phyloP scores from a whole-genome alignment of 1,140 invertebrate species.

The Drosophila melanica region DNA sequence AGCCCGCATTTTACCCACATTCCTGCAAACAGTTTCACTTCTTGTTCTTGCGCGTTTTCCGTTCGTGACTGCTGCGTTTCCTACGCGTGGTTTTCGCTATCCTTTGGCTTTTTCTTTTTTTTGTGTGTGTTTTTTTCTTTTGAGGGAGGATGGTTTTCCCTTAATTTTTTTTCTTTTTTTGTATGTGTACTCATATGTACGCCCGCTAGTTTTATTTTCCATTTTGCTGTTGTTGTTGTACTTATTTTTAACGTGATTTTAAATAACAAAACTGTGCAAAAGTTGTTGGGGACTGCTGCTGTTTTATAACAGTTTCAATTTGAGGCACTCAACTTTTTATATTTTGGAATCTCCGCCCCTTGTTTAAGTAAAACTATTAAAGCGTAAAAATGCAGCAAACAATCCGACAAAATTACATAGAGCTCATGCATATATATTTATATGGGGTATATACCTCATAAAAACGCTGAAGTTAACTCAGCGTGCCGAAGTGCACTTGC shows the following conservation, averaged over 20 bases:
- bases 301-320: slow-evolving; percentile 57
- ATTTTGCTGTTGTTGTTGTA: slow-evolving; percentile 62
- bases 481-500: not conserved
- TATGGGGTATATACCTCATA: slow-evolving; percentile 19
- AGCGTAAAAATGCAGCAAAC: slow-evolving; percentile 56
- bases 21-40: slow-evolving; percentile 24
- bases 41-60: slow-evolving; percentile 52
- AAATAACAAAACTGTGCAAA: slow-evolving; percentile 47
- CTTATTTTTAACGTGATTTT: slow-evolving; percentile 66
- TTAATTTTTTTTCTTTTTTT: slow-evolving; percentile 24
- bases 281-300: slow-evolving; percentile 37
- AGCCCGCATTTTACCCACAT: slow-evolving; percentile 28
- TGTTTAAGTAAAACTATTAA: slow-evolving; percentile 61
- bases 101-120: slow-evolving; percentile 44
- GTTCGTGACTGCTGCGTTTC: slow-evolving; percentile 49
- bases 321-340: slow-evolving; percentile 24
- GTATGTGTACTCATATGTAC: slow-evolving; percentile 24
- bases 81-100: slow-evolving; percentile 59
- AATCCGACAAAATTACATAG: slow-evolving; percentile 51
- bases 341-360: not conserved
- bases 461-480: slow-evolving; percentile 29
- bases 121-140: not conserved
- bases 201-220: slow-evolving; percentile 65
- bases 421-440: slow-evolving; percentile 4
- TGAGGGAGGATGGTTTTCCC: slow-evolving; percentile 15